These are phyloP conservation scores for Tylochromis polylepis DNA, from an alignment of 2,113 vertebrate species.

Conservation along the genomic window DNA sequence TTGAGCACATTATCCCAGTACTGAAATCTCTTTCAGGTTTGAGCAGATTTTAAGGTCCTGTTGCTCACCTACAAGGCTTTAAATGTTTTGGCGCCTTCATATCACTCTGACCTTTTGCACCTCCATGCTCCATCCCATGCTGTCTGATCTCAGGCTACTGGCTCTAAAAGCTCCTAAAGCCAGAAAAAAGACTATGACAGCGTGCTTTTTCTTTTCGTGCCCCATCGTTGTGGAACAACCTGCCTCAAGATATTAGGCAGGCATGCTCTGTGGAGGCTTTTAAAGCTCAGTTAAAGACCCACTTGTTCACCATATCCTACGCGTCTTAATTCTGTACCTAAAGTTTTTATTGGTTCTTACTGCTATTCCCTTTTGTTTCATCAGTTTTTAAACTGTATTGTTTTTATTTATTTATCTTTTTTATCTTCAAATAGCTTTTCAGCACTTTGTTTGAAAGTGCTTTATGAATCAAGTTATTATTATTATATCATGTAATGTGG, in stretches of 20 bases:
- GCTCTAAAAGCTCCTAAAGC: background rate
- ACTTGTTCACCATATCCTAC: background rate
- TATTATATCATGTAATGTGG: background rate
- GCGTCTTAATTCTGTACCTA: background rate
- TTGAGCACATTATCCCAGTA: background rate
- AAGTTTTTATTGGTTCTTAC: background rate
- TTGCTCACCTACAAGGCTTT: background rate
- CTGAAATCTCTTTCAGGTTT: background rate
- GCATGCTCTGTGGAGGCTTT: too few relatives aligned
- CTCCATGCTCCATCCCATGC: background rate
- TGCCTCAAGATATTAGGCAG: background rate
- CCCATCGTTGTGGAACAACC: background rate
- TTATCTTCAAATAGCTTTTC: background rate
- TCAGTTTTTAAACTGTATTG: background rate
- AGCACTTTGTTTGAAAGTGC: background rate
- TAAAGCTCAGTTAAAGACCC: background rate
- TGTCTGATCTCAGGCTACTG: background rate
- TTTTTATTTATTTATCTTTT: background rate
- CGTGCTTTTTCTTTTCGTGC: background rate
- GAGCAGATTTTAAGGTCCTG: background rate
- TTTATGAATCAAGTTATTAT: background rate
- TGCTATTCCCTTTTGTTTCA: background rate
- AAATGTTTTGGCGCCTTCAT: background rate
- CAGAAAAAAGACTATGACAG: background rate
- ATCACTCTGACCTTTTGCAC: background rate